Base-by-base conservation (phyloP, 2,113 vertebrate species). In the Serilophus lunatus region DNA sequence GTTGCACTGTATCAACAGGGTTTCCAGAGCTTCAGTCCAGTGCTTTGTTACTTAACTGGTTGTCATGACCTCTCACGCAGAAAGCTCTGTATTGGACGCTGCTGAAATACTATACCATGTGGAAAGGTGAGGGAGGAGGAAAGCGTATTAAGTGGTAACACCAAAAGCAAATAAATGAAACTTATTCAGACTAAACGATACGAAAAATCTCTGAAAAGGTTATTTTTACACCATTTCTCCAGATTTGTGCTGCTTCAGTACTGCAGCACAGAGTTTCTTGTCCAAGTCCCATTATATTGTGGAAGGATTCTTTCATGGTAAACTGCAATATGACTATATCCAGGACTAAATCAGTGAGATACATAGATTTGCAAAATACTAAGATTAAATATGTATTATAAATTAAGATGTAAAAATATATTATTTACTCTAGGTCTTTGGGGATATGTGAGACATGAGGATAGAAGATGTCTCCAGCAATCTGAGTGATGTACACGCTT, bases 391-490 rank as follows among this genome's bases (percentile, higher is more conserved):
- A n/a, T 40, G 44, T 54, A 31, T 68, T 66, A 92, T 77, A 88
- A 94, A 96, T 92, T 82, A 85, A 51, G 29, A 86, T 66, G 61
- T n/a, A 92, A 92, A 95, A 96, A 88, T 47, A 13, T 45, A 82
- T 83, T 91, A 93, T 90, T 92, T 77, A 93, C 63, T 74, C n/a
- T n/a, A 82, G 50, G 51, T 78, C 86, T 77, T 57, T 53, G 50
- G 87, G 72, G 80, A 90, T 80, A 65, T 68, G 65, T 57, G 82
- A 78, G 92, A 56, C 51, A 79, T 28, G 81, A 38, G 56, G 31
- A 71, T 10, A 59, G 42, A 77, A 61, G 68, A 49, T 66, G 60
- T 95, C 88, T 95, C 86, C 82, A 77, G 84, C 61, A 91, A 80
- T 54, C 33, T 54, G 75, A 88, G 56, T 3, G 10, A 88, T 40